Evolutionary conservation across 2,888 invertebrate genomes (phyloP), one percentile per base, ranked within the genome.

Genomic region (Harpagoxenus sublaevis): DNA sequence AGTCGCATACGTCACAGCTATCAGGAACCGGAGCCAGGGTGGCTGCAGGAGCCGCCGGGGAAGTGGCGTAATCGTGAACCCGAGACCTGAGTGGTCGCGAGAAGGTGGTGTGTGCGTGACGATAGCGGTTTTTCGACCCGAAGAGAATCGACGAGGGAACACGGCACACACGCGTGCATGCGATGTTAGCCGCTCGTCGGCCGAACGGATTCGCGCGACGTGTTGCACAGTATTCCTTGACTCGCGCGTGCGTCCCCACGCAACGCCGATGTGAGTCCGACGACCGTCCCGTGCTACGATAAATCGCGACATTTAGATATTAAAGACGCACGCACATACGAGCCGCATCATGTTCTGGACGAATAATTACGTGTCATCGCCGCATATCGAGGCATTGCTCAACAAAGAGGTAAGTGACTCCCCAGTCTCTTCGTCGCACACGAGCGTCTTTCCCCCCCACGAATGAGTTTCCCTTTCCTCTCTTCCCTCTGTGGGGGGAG

Each of bases 321-420:
- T 2, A 5, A 35, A 48, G 42, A 8, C 45, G 23, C 45, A 23
- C n/a, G 31, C 35, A 35, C 35, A 35, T 35, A 53, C 62, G 23
- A 3, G 35, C 68, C 45, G 53, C 85, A 91, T 66, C 84, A 98
- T 98, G 98, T 98, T 97, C 96, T 98, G 98, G 98, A 97, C 97
- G 95, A 97, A 97, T 94, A 97, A 97, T 95, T 96, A 97, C 95
- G 96, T 96, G 93, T 96, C 96, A 90, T 97, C 97, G 91, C 97
- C 97, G 92, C 97, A 97, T 95, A 96, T 98, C 94, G 98, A 97
- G 95, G 96, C 97, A 91, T 96, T 98, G 92, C 96, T 98, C 88
- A 97, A 97, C 93, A 97, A 97, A 95, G 97, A 98, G 96, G 98
- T 97, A 96, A 86, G 71, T 51, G 60, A 62, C 23, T 23, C 23